A percentile compares a stretch with the other conserved stretches of the same genome.
Conservation (phyloP, 2,113 vertebrate species). For the Neopipo cinnamomea region DNA sequence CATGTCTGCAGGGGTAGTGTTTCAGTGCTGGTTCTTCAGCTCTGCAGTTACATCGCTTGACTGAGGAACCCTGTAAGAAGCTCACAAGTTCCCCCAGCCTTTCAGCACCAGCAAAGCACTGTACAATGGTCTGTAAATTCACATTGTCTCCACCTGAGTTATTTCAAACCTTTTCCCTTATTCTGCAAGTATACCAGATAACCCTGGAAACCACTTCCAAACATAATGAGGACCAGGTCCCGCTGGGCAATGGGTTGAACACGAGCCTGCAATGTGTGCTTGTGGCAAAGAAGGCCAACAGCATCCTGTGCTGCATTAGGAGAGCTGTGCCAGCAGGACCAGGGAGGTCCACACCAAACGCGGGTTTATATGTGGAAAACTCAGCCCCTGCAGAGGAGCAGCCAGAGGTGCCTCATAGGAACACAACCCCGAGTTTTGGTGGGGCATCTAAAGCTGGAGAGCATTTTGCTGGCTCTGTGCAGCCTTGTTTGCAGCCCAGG, state of each 20-base stretch:
- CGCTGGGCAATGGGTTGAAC: background rate
- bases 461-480: background rate
- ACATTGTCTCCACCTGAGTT: background rate
- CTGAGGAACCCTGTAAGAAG: background rate
- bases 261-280: background rate
- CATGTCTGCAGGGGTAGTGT: background rate
- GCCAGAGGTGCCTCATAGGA: background rate
- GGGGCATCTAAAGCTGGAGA: background rate
- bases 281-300: background rate
- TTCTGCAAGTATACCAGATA: background rate
- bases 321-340: background rate
- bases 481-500: background rate
- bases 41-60: background rate
- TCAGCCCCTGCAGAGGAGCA: background rate
- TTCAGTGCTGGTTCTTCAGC: background rate
- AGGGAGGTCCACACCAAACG: background rate
- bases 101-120: background rate
- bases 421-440: no score
- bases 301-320: background rate
- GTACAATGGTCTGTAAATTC: background rate
- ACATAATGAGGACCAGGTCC: background rate
- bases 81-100: background rate
- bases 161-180: background rate
- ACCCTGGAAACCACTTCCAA: background rate
- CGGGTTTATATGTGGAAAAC: no score